Percentiles rank a stretch among this genome's conserved stretches.
Evolutionary conservation across 2,888 invertebrate species (phyloP).

Genomic region (Pardosa pseudoannulata): DNA sequence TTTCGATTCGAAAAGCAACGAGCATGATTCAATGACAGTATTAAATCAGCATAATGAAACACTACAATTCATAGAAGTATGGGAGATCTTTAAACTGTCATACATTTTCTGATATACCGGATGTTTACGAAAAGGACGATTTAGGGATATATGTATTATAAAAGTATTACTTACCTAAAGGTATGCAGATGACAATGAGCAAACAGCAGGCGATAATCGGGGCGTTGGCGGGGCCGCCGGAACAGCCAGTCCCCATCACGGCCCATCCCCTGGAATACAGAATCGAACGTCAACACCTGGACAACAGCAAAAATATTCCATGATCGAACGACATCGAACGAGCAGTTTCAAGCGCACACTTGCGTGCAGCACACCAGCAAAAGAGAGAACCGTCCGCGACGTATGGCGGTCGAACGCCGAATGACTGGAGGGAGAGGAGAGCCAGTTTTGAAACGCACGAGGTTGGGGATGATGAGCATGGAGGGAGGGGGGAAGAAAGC

Average conservation of each 20-base stretch:
- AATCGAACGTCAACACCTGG: constrained; percentile 42
- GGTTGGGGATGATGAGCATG: constrained; percentile 27
- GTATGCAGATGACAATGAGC: constrained; percentile 26
- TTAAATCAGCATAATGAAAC: no score
- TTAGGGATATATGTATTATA: neutral
- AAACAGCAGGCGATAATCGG: constrained; percentile 38
- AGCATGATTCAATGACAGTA: no score
- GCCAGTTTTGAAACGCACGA: constrained; percentile 32
- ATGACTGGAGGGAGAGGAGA: constrained; percentile 6
- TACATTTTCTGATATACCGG: neutral
- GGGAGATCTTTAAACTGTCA: no score
- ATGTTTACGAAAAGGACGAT: neutral
- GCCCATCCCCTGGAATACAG: constrained; percentile 69
- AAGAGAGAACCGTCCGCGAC: constrained; percentile 1
- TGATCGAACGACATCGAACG: constrained; percentile 16
- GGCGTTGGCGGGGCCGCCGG: constrained; percentile 57
- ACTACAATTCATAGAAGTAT: no score
- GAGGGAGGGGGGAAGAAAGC: neutral
- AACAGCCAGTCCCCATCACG: constrained; percentile 60
- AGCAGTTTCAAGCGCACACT: neutral
- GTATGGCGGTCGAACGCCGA: constrained; percentile 30
- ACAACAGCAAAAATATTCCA: constrained; percentile 43
- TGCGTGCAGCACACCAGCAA: neutral
- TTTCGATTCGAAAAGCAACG: no score
- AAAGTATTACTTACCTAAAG: constrained; percentile 59